These are phyloP conservation scores for Calosoma granatense DNA, from an alignment of 1,140 invertebrate species.

Conservation along the genomic window DNA sequence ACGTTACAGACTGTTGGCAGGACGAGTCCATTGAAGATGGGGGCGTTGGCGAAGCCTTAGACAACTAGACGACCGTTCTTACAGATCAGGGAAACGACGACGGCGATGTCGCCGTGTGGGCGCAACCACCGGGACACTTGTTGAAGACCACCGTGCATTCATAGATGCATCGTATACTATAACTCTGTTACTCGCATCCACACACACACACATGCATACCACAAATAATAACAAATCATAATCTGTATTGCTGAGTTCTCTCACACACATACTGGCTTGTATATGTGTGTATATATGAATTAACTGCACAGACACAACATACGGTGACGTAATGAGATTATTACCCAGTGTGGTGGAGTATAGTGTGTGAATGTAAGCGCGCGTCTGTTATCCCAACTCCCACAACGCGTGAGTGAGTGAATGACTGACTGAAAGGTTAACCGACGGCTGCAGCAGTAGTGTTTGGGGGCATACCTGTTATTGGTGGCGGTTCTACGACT, in stretches of 20 bases:
- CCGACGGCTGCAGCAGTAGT: too few relatives aligned
- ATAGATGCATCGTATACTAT: neutral
- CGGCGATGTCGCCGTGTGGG: neutral
- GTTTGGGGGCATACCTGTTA: constrained; percentile 58
- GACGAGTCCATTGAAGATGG: neutral
- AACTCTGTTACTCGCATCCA: too few relatives aligned
- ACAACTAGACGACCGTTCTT: neutral
- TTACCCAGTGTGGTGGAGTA: constrained; percentile 10
- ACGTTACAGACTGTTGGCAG: too few relatives aligned
- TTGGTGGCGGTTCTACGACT: constrained; percentile 73
- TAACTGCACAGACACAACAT: neutral
- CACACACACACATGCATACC: too few relatives aligned
- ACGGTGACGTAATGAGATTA: neutral
- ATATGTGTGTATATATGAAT: neutral
- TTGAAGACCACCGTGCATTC: neutral
- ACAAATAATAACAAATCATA: too few relatives aligned
- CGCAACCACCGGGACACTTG: neutral
- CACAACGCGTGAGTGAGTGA: too few relatives aligned
- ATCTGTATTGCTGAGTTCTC: too few relatives aligned
- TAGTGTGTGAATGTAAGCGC: constrained; percentile 11
- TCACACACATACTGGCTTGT: too few relatives aligned
- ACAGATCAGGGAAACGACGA: neutral
- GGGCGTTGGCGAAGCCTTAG: constrained; percentile 1
- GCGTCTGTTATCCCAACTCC: constrained; percentile 12
- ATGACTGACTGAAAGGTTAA: neutral